A percentile compares a stretch with the other conserved stretches of the same genome.
Evolutionary conservation across 2,113 vertebrate species (phyloP).

Genomic region (Anolis carolinensis): DNA sequence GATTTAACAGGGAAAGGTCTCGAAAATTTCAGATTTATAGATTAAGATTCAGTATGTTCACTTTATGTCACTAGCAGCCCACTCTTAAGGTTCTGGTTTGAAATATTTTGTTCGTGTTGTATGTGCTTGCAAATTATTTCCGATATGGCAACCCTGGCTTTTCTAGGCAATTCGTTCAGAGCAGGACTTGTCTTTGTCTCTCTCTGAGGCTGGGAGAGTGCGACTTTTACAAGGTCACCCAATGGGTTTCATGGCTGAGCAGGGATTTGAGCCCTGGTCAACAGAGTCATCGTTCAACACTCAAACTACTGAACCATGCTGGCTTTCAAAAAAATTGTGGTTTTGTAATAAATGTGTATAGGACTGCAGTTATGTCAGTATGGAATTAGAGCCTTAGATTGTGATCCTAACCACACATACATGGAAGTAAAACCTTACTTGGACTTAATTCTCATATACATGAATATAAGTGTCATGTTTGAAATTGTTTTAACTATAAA

Average conservation of each 20-base stretch:
- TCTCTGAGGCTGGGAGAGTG: too few species aligned
- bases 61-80: not conserved
- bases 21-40: not conserved
- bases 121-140: too few species aligned
- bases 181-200: too few species aligned
- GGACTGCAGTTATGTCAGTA: not conserved
- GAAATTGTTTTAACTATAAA: not conserved
- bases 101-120: not conserved
- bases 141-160: too few species aligned
- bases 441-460: not conserved
- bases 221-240: too few species aligned
- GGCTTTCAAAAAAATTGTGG: not conserved
- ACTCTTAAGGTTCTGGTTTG: not conserved
- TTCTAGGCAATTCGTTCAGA: too few species aligned
- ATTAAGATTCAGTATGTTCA: not conserved
- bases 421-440: not conserved
- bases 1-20: not conserved
- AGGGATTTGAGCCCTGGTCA: too few species aligned
- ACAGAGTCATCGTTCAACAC: too few species aligned
- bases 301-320: too few species aligned
- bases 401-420: not conserved
- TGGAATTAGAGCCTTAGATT: not conserved
- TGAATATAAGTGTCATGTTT: not conserved
- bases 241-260: too few species aligned
- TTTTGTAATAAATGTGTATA: not conserved